phyloP scores from a whole-genome alignment of 2,797 vertebrate species.

The Nothura maculosa region DNA sequence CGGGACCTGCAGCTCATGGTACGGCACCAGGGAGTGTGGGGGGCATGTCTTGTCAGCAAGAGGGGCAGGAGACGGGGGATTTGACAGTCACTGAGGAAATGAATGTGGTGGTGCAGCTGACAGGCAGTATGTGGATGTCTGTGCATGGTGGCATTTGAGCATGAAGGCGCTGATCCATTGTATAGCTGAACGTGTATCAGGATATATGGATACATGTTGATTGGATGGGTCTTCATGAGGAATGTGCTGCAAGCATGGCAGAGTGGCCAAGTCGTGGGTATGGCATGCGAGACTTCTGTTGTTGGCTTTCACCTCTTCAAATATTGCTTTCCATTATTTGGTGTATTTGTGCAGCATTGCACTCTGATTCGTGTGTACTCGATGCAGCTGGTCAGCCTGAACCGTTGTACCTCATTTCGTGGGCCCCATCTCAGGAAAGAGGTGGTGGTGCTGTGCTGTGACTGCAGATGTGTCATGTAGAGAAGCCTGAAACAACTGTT shows the following conservation, averaged over 20 bases:
- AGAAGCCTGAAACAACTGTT: neutral
- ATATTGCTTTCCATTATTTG: neutral
- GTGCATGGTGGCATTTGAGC: rapidly evolving
- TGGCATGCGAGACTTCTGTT: neutral
- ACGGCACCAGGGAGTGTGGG: rapidly evolving
- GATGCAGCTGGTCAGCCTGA: neutral
- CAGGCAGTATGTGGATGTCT: rapidly evolving
- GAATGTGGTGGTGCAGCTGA: rapidly evolving
- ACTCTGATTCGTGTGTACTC: neutral
- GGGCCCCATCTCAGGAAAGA: neutral
- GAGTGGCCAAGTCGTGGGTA: neutral
- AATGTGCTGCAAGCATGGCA: neutral
- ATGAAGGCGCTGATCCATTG: neutral
- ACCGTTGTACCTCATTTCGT: neutral
- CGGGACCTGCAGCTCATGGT: conserved; percentile 88
- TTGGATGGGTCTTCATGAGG: neutral
- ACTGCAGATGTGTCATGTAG: neutral
- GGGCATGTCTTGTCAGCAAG: neutral
- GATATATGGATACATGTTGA: neutral
- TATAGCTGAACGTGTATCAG: rapidly evolving
- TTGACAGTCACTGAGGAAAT: neutral
- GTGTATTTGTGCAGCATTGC: neutral
- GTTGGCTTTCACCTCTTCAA: neutral
- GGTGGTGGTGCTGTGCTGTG: neutral
- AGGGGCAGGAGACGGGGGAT: too few species aligned